phyloP scores from a whole-genome alignment of 2,113 vertebrate species.

The Choloepus hoffmanni region DNA sequence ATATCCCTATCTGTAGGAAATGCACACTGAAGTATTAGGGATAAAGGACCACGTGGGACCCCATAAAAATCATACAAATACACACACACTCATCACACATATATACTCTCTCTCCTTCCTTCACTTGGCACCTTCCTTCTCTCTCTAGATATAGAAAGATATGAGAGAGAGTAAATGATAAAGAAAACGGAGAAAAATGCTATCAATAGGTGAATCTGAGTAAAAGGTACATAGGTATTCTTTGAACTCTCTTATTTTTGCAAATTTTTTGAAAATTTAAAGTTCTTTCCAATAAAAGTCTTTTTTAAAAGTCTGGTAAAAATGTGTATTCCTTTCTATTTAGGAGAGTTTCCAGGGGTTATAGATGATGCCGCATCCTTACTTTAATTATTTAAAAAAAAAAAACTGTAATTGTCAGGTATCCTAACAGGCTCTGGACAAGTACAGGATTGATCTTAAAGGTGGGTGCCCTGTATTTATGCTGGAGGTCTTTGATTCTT shows the following conservation, averaged over 20 bases:
- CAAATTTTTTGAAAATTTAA: neutral
- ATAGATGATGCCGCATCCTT: neutral
- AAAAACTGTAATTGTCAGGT: neutral
- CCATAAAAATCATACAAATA: neutral
- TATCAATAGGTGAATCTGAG: neutral
- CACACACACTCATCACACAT: neutral
- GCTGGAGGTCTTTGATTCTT: neutral
- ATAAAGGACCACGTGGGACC: neutral
- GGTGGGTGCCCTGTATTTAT: neutral
- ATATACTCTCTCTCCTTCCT: neutral
- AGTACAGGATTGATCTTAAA: neutral
- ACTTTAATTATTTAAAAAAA: conserved; percentile 24
- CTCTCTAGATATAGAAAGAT: neutral
- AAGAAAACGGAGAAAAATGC: neutral
- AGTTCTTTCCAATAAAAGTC: neutral
- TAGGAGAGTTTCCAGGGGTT: neutral
- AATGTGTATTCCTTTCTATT: neutral
- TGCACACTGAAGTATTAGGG: neutral
- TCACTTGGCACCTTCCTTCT: neutral
- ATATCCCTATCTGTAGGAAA: neutral
- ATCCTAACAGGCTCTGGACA: neutral
- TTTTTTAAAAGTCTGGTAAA: neutral
- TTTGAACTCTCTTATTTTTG: neutral
- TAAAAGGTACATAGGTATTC: neutral
- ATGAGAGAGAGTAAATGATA: neutral